Base-by-base conservation (phyloP, 1,140 invertebrate species). In the Arion vulgaris region DNA sequence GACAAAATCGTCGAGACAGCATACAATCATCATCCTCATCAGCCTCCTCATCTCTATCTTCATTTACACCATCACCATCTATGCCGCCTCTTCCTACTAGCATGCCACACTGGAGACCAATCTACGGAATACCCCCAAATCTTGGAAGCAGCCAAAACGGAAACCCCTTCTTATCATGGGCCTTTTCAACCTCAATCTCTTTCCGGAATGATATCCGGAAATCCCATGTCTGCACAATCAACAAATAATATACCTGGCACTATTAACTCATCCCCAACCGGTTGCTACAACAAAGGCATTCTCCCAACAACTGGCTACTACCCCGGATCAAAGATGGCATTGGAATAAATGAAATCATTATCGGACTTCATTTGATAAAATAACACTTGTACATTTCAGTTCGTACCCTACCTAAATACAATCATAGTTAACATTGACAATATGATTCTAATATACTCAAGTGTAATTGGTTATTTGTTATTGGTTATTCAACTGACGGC, bases 71-170 rank as follows among this genome's bases (percentile, higher is more conserved):
- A 49, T 49, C 76, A 5, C 53, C 76, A 9, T 62, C 76, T 11
- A 39, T 66, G 4, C 76, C 53, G 23, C 76, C 76, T 23, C 76
- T 78, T n/a, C 62, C 23, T 1, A 9, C 41, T 19, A 36, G 38
- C 51, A 66, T 78, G 76, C 13, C 76, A 2, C 76, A 57, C 41
- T 78, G 76, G 76, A 57, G 76, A 26, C 36, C 76, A 23, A 36
- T 78, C 38, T 78, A 66, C 76, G 76, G 76, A 11, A 19, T 32
- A 7, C 51, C 32, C 7, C 32, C 23, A 28, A 7, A 28, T 19
- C 45, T 51, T 1, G 45, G 15, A 57, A 23, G 41, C 1, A 49
- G 38, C 45, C n/a, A 26, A 26, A 45, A 28, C 28, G 45, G 73
- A 4, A 75, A 75, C 11, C 72, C 38, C 11, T 17, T 34, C 45